Conservation (phyloP, 2,888 invertebrate genomes). For the Zygaena filipendulae region DNA sequence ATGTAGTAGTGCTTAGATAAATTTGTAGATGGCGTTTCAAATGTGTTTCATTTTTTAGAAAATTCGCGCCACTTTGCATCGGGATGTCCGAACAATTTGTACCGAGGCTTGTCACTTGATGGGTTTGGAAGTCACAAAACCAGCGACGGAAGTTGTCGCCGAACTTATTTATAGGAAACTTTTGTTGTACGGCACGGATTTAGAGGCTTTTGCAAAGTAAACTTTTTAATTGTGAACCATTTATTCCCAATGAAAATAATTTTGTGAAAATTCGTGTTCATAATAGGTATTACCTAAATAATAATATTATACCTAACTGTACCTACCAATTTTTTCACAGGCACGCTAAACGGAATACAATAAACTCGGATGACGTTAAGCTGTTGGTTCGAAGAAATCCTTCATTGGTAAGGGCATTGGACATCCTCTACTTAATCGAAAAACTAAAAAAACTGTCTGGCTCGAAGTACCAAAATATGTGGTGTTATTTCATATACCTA, state of each 20-base stretch:
- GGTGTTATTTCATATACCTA: too few species aligned
- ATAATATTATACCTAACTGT: neutral
- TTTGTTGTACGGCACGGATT: conserved; percentile 62
- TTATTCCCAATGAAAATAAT: conserved; percentile 9
- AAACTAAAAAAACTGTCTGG: too few species aligned
- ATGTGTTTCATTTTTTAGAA: conserved; percentile 61
- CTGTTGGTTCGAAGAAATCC: conserved; percentile 70
- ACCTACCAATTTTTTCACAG: conserved; percentile 34
- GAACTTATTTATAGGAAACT: conserved; percentile 71
- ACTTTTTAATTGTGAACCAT: too few species aligned
- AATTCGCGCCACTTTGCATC: conserved; percentile 64
- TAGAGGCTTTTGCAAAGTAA: conserved; percentile 76
- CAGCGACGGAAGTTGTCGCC: conserved; percentile 68
- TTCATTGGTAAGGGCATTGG: conserved; percentile 67
- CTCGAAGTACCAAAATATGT: too few species aligned
- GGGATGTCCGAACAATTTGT: conserved; percentile 64
- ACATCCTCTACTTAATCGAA: too few species aligned
- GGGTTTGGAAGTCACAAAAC: conserved; percentile 57
- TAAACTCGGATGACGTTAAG: conserved; percentile 74
- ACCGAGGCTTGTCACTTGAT: conserved; percentile 62
- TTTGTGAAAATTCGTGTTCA: too few species aligned
- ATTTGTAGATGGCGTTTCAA: neutral
- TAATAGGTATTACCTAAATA: too few species aligned
- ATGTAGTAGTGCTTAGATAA: neutral
- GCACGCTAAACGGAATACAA: conserved; percentile 71